Percentiles rank a stretch among this genome's conserved stretches.
Conservation (phyloP, 1,140 invertebrate genomes). For the Megalopta genalis region DNA sequence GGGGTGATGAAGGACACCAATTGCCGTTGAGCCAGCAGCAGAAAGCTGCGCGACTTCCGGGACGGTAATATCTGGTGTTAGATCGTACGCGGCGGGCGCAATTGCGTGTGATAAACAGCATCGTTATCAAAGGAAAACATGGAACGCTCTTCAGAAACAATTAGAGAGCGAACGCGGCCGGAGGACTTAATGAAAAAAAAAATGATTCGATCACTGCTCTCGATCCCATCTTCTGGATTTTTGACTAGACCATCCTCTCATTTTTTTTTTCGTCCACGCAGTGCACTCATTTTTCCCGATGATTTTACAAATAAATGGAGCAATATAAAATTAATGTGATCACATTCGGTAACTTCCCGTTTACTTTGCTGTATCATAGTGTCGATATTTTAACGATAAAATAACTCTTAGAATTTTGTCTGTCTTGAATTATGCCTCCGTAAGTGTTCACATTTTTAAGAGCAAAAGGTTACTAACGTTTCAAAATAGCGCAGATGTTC, state of each 20-base stretch:
- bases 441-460: no score
- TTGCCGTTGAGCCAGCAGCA: constrained; percentile 50
- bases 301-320: background rate
- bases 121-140: constrained; percentile 18
- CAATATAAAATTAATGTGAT: background rate
- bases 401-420: no score
- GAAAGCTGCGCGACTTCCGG: constrained; percentile 60
- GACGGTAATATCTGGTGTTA: constrained; percentile 53
- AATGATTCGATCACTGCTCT: background rate
- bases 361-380: no score
- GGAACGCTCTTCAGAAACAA: background rate
- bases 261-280: background rate
- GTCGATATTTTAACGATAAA: no score
- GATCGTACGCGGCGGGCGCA: constrained; percentile 25
- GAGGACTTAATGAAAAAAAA: background rate
- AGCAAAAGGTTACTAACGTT: no score
- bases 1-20: constrained; percentile 62
- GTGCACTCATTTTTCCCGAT: background rate
- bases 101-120: constrained; percentile 17
- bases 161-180: background rate
- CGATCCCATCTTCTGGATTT: background rate
- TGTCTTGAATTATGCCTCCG: no score
- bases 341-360: no score
- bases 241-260: background rate
- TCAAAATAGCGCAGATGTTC: no score